A percentile compares a stretch with the other conserved stretches of the same genome.
phyloP scores from a whole-genome alignment of 2,888 invertebrate genomes.

The Macaria liturata region DNA sequence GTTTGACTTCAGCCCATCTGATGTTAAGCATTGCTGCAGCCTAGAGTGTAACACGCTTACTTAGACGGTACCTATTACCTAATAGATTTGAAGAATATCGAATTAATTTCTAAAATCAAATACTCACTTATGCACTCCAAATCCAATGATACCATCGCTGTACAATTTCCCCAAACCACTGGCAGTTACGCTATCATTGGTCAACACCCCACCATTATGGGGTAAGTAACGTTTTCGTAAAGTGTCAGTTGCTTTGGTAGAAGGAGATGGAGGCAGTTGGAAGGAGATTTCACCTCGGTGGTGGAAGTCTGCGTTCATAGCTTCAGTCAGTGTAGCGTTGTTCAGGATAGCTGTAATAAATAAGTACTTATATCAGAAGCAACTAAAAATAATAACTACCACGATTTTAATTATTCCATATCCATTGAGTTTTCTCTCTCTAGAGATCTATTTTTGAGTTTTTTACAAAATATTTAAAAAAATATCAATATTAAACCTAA shows the following conservation, averaged over 20 bases:
- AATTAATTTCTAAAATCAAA: no score
- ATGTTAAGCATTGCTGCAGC: no score
- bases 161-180: constrained; percentile 47
- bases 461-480: no score
- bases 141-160: constrained; percentile 52
- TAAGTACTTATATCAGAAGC: not conserved
- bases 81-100: no score
- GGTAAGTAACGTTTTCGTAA: constrained; percentile 44
- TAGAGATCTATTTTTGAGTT: no score
- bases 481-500: no score
- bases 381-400: not conserved
- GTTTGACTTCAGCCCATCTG: no score
- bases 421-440: no score
- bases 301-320: constrained; percentile 84
- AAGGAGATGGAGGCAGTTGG: constrained; percentile 77
- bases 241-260: constrained; percentile 72
- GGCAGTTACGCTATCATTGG: constrained; percentile 39
- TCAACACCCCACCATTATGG: constrained; percentile 32
- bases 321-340: constrained; percentile 72
- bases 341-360: constrained; percentile 73
- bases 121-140: constrained; percentile 71
- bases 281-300: constrained; percentile 85
- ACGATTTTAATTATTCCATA: no score
- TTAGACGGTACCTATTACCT: no score
- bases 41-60: no score